phyloP scores from a whole-genome alignment of 2,888 invertebrate species.

The Eristalinus aeneus region DNA sequence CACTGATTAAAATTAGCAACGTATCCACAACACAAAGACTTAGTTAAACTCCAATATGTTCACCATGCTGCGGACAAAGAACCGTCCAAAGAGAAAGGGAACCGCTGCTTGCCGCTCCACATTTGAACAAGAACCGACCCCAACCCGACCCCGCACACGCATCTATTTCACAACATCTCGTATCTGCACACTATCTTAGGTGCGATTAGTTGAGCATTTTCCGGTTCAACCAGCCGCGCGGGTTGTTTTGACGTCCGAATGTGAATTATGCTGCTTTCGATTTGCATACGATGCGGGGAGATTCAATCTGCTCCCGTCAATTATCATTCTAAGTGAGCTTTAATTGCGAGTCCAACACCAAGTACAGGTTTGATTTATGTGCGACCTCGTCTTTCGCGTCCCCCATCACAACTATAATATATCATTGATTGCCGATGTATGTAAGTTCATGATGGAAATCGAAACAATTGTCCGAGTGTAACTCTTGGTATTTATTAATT shows the following conservation, averaged over 20 bases:
- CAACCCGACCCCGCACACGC: not conserved
- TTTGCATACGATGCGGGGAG: constrained; percentile 22
- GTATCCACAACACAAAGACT: not conserved
- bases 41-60: not conserved
- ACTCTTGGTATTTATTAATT: constrained; percentile 2
- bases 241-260: constrained; percentile 14
- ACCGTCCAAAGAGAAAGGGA: not conserved
- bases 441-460: constrained; percentile 31
- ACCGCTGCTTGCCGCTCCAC: not conserved
- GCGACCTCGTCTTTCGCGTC: not conserved
- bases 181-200: not conserved
- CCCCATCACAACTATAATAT: too few relatives aligned
- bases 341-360: constrained; percentile 44
- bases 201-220: not conserved
- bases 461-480: constrained; percentile 27
- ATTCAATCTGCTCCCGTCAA: constrained; percentile 41
- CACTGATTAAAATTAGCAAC: not conserved
- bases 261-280: constrained; percentile 57
- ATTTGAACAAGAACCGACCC: not conserved
- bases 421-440: constrained; percentile 14
- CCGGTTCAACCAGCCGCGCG: not conserved
- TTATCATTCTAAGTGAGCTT: constrained; percentile 69
- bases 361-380: constrained; percentile 58
- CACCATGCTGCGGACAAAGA: not conserved
- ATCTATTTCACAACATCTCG: not conserved